Evolutionary conservation across 1,140 invertebrate genomes (phyloP), one percentile per base, ranked within the genome.

Genomic region (Habropoda laboriosa): DNA sequence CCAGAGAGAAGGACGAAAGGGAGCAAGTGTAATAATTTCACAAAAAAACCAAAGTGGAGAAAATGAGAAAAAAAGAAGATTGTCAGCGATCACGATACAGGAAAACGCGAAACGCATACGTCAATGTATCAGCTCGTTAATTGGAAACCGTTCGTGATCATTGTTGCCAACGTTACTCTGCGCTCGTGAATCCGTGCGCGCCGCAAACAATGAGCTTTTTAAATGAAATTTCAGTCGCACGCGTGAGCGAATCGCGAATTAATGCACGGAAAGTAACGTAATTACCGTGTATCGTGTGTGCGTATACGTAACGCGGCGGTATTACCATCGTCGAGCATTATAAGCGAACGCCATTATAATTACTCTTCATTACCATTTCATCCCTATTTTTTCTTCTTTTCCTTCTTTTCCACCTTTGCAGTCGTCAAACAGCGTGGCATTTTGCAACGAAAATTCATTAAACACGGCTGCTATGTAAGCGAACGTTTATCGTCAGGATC

Each of bases 391-490:
- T 63, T 32, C n/a, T 53, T 51, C 18, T 40, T 27, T 63, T 40
- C 18, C 13, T 49, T 10, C 35, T 49, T 42, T 42, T 42, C 30
- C 27, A 5, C 27, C 27, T 32, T 16, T n/a, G 18, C 57, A 60
- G 40, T 24, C 32, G 71, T n/a, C 27, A 42, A 35, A 53, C 63
- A 66, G 42, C 47, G 40, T 21, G 55, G 21, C 73, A 21, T 55
- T 66, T 75, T 30, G 12, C 61, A 42, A 49, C 24, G 73, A 75
- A 75, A 66, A 75, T 66, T 75, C 61, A 66, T 75, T 75, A 75
- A 75, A 67, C 63, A 16, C 38, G 40, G 57, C 68, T 27, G 74
- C 63, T 49, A 57, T 68, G 35, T 42, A 35, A 68, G 60, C 60
- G 35, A 75, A 30, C 18, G 38, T 64, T 75, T 64, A 53, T 40